A percentile compares a stretch with the other conserved stretches of the same genome.
phyloP scores from a whole-genome alignment of 2,888 invertebrate species.

The Apodemia hepburni region DNA sequence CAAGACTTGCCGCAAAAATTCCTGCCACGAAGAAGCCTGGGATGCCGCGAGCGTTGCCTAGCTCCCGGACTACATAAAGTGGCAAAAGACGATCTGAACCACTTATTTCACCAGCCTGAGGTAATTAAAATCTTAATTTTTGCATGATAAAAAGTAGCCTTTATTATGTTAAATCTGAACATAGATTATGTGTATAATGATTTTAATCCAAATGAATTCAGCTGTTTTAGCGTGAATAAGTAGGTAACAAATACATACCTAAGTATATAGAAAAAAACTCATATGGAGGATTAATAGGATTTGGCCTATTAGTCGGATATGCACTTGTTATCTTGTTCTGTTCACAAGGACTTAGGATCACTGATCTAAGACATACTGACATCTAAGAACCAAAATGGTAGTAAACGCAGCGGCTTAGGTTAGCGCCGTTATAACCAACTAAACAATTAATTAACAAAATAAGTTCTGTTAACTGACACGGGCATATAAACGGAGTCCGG shows the following conservation, averaged over 20 bases:
- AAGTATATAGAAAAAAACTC: background rate
- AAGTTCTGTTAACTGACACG: no score
- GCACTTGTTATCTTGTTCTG: no score
- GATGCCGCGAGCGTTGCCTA: slow-evolving; percentile 87
- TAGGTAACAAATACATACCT: background rate
- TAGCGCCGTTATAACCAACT: no score
- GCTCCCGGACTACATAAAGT: slow-evolving; percentile 91
- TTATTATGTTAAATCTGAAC: background rate
- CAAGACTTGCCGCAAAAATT: slow-evolving; percentile 96
- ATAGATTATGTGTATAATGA: background rate
- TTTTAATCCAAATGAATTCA: no score
- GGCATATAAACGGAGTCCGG: no score
- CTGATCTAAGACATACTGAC: no score
- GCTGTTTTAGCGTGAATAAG: background rate
- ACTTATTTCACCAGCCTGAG: slow-evolving; percentile 81
- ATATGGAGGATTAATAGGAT: no score
- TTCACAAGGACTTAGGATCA: no score
- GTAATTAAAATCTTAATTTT: slow-evolving; percentile 20
- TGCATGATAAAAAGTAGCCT: background rate
- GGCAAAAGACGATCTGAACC: slow-evolving; percentile 92
- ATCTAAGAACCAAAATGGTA: no score
- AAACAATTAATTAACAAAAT: no score
- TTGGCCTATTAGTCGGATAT: no score
- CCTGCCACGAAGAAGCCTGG: slow-evolving; percentile 97
- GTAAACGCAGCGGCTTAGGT: no score